Percentiles rank a stretch among this genome's conserved stretches.
Conservation (phyloP, 2,113 vertebrate genomes). For the Nicator chloris region DNA sequence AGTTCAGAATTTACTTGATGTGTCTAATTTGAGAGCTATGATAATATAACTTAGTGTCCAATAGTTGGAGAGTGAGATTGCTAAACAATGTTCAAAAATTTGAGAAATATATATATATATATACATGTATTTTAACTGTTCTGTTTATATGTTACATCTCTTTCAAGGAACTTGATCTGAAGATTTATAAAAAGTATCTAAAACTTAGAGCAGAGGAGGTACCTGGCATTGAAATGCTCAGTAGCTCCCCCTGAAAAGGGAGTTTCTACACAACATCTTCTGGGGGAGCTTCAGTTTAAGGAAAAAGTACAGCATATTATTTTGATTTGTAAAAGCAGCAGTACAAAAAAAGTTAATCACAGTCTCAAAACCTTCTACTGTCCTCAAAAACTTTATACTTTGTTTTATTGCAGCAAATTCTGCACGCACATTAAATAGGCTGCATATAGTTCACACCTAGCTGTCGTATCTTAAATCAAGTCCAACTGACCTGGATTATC, state of each 20-base stretch:
- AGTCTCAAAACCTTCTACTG: neutral
- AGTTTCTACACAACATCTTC: neutral
- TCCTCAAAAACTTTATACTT: neutral
- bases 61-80: neutral
- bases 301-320: neutral
- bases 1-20: neutral
- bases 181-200: neutral
- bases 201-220: neutral
- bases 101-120: neutral
- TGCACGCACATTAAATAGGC: neutral
- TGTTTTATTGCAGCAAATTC: neutral
- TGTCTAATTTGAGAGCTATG: neutral
- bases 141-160: neutral
- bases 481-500: neutral
- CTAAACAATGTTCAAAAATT: neutral
- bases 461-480: neutral
- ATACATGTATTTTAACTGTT: too few species aligned
- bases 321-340: neutral
- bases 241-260: neutral
- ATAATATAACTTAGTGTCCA: neutral
- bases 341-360: neutral
- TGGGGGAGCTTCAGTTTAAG: neutral
- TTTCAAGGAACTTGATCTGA: neutral
- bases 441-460: neutral
- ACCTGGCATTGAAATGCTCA: neutral